Evolutionary conservation across 2,888 invertebrate species (phyloP).

Genomic region (Drosophila cognata): DNA sequence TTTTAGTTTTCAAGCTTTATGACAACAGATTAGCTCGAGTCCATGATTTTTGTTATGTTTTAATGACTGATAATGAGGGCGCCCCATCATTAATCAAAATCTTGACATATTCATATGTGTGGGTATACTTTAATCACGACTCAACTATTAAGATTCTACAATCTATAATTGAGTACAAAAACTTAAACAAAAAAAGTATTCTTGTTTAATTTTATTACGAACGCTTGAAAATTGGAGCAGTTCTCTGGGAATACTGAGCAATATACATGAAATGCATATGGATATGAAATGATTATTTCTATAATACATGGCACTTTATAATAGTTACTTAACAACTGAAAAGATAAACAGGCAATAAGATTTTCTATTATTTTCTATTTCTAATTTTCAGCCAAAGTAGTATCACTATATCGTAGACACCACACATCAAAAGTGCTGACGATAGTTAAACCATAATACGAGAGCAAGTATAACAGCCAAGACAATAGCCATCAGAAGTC

Average conservation of each 20-base stretch:
- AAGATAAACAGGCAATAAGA: not conserved
- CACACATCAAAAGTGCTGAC: not conserved
- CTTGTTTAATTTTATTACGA: not conserved
- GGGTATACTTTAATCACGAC: conserved; percentile 7
- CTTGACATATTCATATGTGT: conserved; percentile 5
- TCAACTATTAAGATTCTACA: not conserved
- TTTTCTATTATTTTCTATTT: not conserved
- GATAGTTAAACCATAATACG: not conserved
- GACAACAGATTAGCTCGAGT: conserved; percentile 46
- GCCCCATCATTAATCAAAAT: conserved; percentile 55
- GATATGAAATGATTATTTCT: not conserved
- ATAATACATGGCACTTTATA: not conserved
- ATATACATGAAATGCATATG: not conserved
- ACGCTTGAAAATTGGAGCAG: not conserved
- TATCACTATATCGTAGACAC: not conserved
- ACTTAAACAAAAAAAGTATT: not conserved
- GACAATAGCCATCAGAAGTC: not conserved
- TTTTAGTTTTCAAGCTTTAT: conserved; percentile 66
- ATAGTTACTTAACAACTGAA: not conserved
- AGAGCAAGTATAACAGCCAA: not conserved
- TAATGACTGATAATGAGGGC: conserved; percentile 47
- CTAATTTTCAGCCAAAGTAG: not conserved
- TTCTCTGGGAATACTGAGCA: not conserved
- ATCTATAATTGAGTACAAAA: not conserved
- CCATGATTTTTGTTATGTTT: conserved; percentile 44